A percentile compares a stretch with the other conserved stretches of the same genome.
Conservation (phyloP, 2,797 vertebrate genomes). For the Gymnothorax reevesii region DNA sequence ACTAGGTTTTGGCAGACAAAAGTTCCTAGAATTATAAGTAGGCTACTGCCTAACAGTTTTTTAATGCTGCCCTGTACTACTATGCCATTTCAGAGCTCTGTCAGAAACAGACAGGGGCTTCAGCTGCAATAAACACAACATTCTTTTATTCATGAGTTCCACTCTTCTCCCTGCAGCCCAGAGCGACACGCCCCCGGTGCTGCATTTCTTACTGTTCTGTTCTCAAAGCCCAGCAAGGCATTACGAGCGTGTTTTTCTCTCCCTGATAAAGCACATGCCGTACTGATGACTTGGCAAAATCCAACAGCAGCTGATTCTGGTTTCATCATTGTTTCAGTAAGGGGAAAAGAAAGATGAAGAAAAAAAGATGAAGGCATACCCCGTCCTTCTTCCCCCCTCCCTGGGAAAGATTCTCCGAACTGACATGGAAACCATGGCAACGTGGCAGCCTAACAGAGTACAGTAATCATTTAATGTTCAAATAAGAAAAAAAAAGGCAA, state of each 20-base stretch:
- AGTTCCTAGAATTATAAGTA: conserved; percentile 41
- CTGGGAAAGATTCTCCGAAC: conserved; percentile 8
- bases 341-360: conserved; percentile 39
- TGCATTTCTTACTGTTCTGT: not conserved
- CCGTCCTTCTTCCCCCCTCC: not conserved
- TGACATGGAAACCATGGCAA: conserved; percentile 15
- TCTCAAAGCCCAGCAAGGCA: conserved; percentile 7
- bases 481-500: not conserved
- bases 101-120: conserved; percentile 65
- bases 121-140: conserved; percentile 57
- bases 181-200: conserved; percentile 42
- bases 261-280: conserved; percentile 54
- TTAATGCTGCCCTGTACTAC: conserved; percentile 69
- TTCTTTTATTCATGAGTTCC: conserved; percentile 61
- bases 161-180: conserved; percentile 47
- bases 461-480: conserved; percentile 18
- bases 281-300: conserved; percentile 60
- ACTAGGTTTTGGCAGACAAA: not conserved
- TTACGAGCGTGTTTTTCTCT: conserved; percentile 43
- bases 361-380: conserved; percentile 39
- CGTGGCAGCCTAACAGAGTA: not conserved
- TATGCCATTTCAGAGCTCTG: conserved; percentile 63
- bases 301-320: conserved; percentile 43
- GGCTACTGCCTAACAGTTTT: conserved; percentile 69
- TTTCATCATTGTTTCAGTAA: conserved; percentile 32